Base-by-base conservation (phyloP, 2,113 vertebrate species). In the Bungarus multicinctus region DNA sequence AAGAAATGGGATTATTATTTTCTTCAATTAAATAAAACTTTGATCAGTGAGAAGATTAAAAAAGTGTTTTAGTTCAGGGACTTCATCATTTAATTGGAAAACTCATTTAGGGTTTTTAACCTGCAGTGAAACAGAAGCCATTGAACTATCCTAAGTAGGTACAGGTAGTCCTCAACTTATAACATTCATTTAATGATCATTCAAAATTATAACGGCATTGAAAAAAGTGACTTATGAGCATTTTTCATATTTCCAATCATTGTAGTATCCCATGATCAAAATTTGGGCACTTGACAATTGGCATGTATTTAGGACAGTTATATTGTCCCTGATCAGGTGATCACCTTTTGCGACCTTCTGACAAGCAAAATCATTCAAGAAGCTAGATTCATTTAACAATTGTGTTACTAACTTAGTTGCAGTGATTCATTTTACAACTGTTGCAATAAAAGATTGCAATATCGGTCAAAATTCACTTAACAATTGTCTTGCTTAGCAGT, bases 11-110 rank as follows among this genome's bases (percentile, higher is more conserved):
- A 96, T 96, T 90, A 95, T 96, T 96, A 96, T 94, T 96, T 91
- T 97, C 92, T 92, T 0, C 92, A 94, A 96, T 97, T 96, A 97
- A 96, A 97, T 96, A 96, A 96, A 97, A 96, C 91, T 95, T 96
- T 96, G 96, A 94, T 91, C 96, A 96, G 92, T 90, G 96, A 96
- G 91, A 93, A 96, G 96, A 94, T 96, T 95, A 96, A 93, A 96
- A 96, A 94, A 96, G 96, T 94, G 93, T 96, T 96, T 96, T 97
- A 96, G 94, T 95, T 94, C 90, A 96, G 96, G 95, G 96, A 96
- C 96, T 50, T 50, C 47, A 50, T 50, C 47, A 50, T 10, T 50
- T 50, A 50, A 50, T 52, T 90, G 53, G 43, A 85, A 55, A 85
- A 45, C 53, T 34, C 43, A 16, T 86, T 86, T 91, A 30, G 2